Percentiles rank a stretch among this genome's conserved stretches.
Conservation (phyloP, 1,140 invertebrate genomes). For the Chionoecetes opilio region DNA sequence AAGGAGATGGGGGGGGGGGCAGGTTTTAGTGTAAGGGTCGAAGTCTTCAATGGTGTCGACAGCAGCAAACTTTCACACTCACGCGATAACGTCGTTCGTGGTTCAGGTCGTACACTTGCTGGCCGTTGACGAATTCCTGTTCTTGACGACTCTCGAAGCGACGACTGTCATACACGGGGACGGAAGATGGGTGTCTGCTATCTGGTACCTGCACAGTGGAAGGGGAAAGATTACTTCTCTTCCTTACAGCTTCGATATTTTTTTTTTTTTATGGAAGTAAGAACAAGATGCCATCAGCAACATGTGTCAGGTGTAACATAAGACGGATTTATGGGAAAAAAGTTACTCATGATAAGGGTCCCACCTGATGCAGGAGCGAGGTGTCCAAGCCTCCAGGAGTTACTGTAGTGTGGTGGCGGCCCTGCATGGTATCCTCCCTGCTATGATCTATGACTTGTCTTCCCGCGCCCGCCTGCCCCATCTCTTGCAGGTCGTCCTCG, state of each 20-base stretch:
- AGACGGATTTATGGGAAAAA: too few species aligned
- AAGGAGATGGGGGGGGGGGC: too few species aligned
- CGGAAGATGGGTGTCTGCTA: neutral
- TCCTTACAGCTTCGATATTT: neutral
- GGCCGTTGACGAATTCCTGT: conserved; percentile 77
- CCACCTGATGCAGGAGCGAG: conserved; percentile 42
- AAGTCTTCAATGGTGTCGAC: neutral
- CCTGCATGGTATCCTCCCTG: neutral
- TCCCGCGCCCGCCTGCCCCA: neutral
- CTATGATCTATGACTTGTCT: neutral
- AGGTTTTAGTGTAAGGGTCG: neutral
- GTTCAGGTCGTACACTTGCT: conserved; percentile 76
- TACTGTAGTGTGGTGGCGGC: neutral
- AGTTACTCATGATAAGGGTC: neutral
- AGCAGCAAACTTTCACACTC: neutral
- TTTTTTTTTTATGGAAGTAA: neutral
- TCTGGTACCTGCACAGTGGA: conserved; percentile 49
- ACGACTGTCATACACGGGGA: conserved; percentile 56
- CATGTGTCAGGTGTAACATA: neutral
- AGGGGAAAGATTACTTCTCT: neutral
- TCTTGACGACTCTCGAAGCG: conserved; percentile 72
- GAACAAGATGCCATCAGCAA: neutral
- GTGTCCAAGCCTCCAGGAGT: neutral
- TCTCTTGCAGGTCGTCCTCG: conserved; percentile 57
- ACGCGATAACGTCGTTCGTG: conserved; percentile 76